These are phyloP conservation scores for Neomonachus schauinslandi DNA, from an alignment of 2,113 vertebrate genomes.

Conservation along the genomic window DNA sequence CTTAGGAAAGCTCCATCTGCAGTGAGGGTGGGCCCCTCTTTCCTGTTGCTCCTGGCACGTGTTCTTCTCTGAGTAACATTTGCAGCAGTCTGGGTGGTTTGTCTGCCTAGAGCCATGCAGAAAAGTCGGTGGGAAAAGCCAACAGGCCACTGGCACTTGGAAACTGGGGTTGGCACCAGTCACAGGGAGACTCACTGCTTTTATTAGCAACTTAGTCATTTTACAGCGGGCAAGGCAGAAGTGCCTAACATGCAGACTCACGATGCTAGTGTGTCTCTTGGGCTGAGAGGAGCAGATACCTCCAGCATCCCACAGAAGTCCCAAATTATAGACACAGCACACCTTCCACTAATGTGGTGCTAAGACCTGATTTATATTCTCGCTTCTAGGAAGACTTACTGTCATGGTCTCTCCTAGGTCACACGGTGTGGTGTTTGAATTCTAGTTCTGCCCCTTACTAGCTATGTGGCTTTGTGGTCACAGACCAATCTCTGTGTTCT, in stretches of 20 bases:
- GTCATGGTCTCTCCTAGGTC: neutral
- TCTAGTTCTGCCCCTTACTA: neutral
- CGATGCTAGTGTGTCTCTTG: neutral
- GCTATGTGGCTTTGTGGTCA: neutral
- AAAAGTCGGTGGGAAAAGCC: constrained; percentile 76
- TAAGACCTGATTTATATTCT: neutral
- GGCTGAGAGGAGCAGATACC: neutral
- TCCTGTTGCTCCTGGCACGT: constrained; percentile 77
- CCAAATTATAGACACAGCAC: neutral
- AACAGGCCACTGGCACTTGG: constrained; percentile 67
- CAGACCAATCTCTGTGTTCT: neutral
- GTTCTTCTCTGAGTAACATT: constrained; percentile 59
- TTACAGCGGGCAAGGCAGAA: neutral
- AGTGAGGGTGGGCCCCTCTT: constrained; percentile 73
- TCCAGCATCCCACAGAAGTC: neutral
- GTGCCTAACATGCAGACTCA: neutral
- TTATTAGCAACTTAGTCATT: constrained; percentile 72
- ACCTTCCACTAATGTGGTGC: neutral
- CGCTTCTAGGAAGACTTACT: neutral
- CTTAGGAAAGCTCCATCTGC: constrained; percentile 70
- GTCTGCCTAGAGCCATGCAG: constrained; percentile 71
- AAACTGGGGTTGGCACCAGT: constrained; percentile 62
- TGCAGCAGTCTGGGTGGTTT: constrained; percentile 78
- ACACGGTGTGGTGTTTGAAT: neutral
- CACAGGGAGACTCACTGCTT: constrained; percentile 62